These are phyloP conservation scores for Pogoniulus pusillus DNA, from an alignment of 2,797 vertebrate species.

Conservation along the genomic window DNA sequence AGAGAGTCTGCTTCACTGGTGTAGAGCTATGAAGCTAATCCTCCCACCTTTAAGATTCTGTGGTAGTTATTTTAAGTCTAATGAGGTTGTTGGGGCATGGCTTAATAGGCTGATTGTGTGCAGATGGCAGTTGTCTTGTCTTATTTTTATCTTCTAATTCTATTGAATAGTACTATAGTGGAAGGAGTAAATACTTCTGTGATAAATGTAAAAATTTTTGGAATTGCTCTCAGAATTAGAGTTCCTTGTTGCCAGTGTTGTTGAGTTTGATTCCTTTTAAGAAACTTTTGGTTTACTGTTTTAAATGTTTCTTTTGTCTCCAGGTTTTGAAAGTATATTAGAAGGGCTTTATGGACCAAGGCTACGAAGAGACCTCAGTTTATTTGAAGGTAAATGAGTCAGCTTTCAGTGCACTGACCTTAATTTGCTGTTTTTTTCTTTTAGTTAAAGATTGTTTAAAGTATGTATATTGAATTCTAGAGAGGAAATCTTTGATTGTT, in stretches of 20 bases:
- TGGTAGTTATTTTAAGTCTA: conserved; percentile 67
- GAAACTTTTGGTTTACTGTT: conserved; percentile 17
- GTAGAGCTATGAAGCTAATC: conserved; percentile 45
- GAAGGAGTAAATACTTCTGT: conserved; percentile 22
- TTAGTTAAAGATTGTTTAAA: conserved; percentile 30
- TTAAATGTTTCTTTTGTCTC: conserved; percentile 68
- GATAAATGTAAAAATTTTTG: not conserved
- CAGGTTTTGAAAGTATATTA: conserved; percentile 99
- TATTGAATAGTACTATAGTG: not conserved
- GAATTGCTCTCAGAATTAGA: not conserved
- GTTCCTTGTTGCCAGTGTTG: not conserved
- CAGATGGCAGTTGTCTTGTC: conserved; percentile 46
- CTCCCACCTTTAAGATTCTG: conserved; percentile 46
- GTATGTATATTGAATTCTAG: not conserved
- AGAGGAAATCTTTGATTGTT: not conserved
- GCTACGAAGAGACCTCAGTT: conserved; percentile 96
- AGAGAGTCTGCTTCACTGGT: not conserved
- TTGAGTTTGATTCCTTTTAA: not conserved
- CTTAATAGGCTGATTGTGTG: conserved; percentile 54
- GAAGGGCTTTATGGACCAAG: conserved; percentile 98
- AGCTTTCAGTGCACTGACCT: not conserved
- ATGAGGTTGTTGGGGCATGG: conserved; percentile 59
- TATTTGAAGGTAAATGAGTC: conserved; percentile 91
- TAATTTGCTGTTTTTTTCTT: not conserved
- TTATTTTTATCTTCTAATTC: conserved; percentile 51